These are phyloP conservation scores for Eulemur rufifrons DNA, from an alignment of 2,113 vertebrate genomes.

Conservation along the genomic window DNA sequence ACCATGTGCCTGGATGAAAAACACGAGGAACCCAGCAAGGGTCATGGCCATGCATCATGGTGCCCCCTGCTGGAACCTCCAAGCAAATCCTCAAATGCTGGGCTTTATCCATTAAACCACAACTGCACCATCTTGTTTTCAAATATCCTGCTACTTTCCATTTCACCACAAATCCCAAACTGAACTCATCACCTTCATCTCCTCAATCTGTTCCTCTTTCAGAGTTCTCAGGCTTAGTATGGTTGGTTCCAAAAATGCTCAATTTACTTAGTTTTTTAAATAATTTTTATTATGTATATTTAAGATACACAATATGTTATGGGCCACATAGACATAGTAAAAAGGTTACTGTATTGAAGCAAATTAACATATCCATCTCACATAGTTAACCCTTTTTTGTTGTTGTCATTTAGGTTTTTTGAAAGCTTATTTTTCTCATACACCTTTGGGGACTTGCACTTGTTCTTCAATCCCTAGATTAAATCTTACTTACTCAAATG, in stretches of 20 bases:
- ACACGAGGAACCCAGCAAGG: no score
- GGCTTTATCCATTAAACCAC: background rate
- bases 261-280: background rate
- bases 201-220: background rate
- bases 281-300: background rate
- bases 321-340: background rate
- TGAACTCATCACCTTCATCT: background rate
- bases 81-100: background rate
- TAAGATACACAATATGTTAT: background rate
- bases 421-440: background rate
- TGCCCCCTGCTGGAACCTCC: background rate
- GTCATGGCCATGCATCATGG: background rate
- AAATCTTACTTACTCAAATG: background rate
- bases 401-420: background rate
- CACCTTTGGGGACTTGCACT: background rate
- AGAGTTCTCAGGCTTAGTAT: background rate
- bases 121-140: background rate
- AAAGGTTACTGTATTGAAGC: background rate
- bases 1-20: background rate
- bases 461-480: background rate
- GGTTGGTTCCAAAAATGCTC: background rate
- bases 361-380: background rate
- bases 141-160: background rate
- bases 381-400: background rate
- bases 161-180: background rate